phyloP scores from a whole-genome alignment of 2,113 vertebrate species.

The Crotalus tigris region DNA sequence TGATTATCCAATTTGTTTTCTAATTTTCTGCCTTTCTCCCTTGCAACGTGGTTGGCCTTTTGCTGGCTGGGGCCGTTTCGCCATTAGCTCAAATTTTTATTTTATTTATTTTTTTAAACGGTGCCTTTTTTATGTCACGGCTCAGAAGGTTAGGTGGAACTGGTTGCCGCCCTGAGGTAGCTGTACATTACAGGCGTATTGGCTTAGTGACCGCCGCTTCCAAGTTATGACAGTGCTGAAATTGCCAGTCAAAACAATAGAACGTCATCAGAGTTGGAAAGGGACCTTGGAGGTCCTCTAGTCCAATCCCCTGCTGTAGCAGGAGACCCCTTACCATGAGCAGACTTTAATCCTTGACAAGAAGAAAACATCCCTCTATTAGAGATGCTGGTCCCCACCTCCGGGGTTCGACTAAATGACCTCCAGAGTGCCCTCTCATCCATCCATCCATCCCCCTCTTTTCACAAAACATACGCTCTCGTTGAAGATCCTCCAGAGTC shows the following conservation, averaged over 20 bases:
- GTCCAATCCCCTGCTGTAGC: not conserved
- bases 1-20: constrained; percentile 13
- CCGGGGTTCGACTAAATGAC: not conserved
- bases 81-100: not conserved
- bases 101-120: not conserved
- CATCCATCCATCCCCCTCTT: too few species aligned
- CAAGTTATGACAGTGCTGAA: not conserved
- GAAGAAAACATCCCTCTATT: not conserved
- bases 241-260: not conserved
- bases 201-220: not conserved
- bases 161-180: fast-evolving
- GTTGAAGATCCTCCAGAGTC: not conserved
- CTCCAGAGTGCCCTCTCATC: not conserved
- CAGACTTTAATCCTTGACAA: too few species aligned
- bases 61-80: not conserved
- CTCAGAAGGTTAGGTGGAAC: not conserved
- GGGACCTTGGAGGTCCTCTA: not conserved
- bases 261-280: not conserved
- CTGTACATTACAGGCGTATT: not conserved
- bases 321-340: too few species aligned
- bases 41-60: not conserved
- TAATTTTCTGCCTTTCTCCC: constrained; percentile 2
- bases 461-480: not conserved
- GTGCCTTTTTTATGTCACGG: not conserved
- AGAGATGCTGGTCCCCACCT: not conserved